A percentile compares a stretch with the other conserved stretches of the same genome.
Conservation (phyloP, 2,888 invertebrate species). For the Onchidella celtica region DNA sequence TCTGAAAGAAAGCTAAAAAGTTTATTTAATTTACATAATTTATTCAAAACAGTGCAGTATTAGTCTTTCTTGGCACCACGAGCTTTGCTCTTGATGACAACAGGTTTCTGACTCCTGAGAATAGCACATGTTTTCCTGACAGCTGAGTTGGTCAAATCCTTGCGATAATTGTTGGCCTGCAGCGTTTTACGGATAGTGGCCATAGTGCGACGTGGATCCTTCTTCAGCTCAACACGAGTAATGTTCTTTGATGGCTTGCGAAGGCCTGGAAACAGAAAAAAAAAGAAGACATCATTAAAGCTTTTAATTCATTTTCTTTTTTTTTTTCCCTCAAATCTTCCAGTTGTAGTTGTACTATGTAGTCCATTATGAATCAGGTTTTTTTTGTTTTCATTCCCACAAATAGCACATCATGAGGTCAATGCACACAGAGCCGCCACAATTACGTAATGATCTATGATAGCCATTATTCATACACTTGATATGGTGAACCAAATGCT, state of each 20-base stretch:
- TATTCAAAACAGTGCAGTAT: background rate
- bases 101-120: conserved; percentile 93
- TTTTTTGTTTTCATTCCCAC: no score
- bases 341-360: no score
- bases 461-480: no score
- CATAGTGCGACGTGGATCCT: conserved; percentile 92
- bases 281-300: conserved; percentile 6
- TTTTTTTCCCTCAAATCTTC: no score
- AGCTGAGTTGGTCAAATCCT: conserved; percentile 94
- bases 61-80: conserved; percentile 65
- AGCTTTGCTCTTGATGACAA: conserved; percentile 88
- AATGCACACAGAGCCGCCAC: no score
- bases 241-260: conserved; percentile 90
- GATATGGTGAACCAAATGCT: no score
- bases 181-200: conserved; percentile 91
- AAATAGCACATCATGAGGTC: no score
- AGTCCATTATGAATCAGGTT: no score
- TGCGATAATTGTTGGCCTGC: conserved; percentile 91
- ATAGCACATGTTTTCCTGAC: conserved; percentile 96
- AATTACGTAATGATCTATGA: no score
- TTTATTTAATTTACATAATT: background rate
- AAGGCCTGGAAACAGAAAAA: conserved; percentile 74
- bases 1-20: background rate
- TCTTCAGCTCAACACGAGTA: conserved; percentile 89
- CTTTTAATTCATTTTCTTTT: no score